Base-by-base conservation (phyloP, 2,888 invertebrate species). In the Sinhomidia bicolor region DNA sequence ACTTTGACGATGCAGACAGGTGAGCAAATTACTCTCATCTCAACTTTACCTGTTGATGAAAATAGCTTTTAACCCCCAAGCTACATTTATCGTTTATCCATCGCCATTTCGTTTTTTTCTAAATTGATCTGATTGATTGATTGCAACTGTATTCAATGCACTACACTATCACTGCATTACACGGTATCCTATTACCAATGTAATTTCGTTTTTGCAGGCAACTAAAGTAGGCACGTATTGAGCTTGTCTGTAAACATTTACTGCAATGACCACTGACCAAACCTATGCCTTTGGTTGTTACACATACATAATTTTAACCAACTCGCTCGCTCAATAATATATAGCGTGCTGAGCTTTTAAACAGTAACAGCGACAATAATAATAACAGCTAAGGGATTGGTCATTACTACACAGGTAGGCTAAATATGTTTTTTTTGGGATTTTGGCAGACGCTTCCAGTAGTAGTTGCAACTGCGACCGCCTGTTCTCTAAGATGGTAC, bases 211-310 rank as follows among this genome's bases (percentile, higher is more conserved):
- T n/a, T n/a, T 68, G 23, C 9, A 36, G 23, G 54, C 54, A 47
- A 65, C 23, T 12, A 26, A 65, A 10, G 9, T 10, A n/a, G n/a
- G n/a, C n/a, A n/a, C n/a, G n/a, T n/a, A n/a, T 36, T 36, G 3
- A 7, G 36, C 7, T 36, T 36, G 36, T 36, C 36, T 36, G 7
- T 36, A 36, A 7, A 5, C 36, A 36, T 36, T 36, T 60, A 20
- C 57, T 57, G 20, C 26, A 29, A 23, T 74, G 23, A 47, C 26
- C 71, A 74, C 5, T 32, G 54, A 62, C 84, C 84, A 74, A 84
- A 51, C 83, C 84, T 84, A 29, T 84, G 84, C 74, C 84, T 23
- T 54, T 36, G 54, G 84, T 84, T 14, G 47, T 68, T 68, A 71
- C 17, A 20, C 17, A 20, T 20, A 20, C 26, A 82, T 47, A 14